Base-by-base conservation (phyloP, 2,113 vertebrate genomes). In the Calyptommatus sinebrachiatus region DNA sequence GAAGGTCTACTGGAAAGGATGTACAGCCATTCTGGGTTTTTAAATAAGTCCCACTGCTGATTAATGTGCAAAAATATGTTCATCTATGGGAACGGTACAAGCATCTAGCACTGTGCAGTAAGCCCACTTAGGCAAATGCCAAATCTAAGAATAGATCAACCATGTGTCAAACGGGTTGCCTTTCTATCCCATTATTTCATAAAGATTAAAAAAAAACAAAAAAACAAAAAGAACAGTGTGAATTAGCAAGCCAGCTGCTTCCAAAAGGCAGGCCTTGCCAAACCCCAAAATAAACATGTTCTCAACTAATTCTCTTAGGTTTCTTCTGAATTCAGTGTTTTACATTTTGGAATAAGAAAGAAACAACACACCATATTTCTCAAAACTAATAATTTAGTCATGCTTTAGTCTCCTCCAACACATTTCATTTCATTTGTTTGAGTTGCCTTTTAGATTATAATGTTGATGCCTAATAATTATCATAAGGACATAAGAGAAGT, bases 81-180 rank as follows among this genome's bases (percentile, higher is more conserved):
- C 57, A 80, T 77, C 79, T 88, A 73, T 78, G 82, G 72, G 87
- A 87, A 80, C 77, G 80, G 85, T 71, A 87, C 82, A 82, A 0
- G 76, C 81, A 3, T 69, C 81, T 71, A 86, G 72, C 76, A 77
- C 14, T 8, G 82, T 76, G 83, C 16, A 1, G 76, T 48, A 87
- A 79, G 70, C 9, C 63, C 66, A 9, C 14, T 67, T 82, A 83
- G 83, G 79, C 87, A 87, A 91, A 91, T 84, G 88, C 80, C 89
- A 89, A 57, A 62, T 82, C 86, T 88, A 88, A 91, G 83, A 93
- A 90, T 76, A 94, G 88, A 90, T 85, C 88, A 92, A 83, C 88
- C 3, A 4, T 2, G 20, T 84, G 87, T 92, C 85, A 84, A 66
- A 76, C 10, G 5, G 67, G 50, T 89, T 28, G 65, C n/a, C 66